phyloP scores from a whole-genome alignment of 2,888 invertebrate species.

The Tortricodes alternella region DNA sequence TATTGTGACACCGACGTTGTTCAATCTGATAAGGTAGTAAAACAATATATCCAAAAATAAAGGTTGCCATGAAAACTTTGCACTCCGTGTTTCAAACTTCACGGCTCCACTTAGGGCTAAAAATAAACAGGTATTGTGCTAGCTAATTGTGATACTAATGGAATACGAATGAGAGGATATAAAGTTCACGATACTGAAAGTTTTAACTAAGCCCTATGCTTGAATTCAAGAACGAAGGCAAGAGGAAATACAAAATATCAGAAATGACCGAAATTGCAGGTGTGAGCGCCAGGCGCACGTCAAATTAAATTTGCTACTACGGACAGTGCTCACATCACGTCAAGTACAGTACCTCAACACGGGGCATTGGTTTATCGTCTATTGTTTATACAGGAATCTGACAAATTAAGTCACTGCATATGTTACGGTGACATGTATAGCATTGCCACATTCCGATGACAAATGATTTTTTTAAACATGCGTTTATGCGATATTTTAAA shows the following conservation, averaged over 20 bases:
- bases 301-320: too few species aligned
- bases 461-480: too few species aligned
- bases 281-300: too few species aligned
- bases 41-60: conserved; percentile 5
- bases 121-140: conserved; percentile 17
- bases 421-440: conserved; percentile 9
- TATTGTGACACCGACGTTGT: too few species aligned
- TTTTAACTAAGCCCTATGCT: too few species aligned
- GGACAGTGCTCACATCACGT: too few species aligned
- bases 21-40: too few species aligned
- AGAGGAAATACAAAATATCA: too few species aligned
- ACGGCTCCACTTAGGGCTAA: conserved; percentile 48
- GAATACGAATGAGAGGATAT: background rate
- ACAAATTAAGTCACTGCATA: conserved; percentile 16
- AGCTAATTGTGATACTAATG: conserved; percentile 11
- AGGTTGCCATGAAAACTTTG: conserved; percentile 1
- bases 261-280: too few species aligned
- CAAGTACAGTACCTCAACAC: conserved; percentile 20
- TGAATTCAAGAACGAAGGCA: too few species aligned
- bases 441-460: conserved; percentile 22
- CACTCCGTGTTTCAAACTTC: conserved; percentile 53
- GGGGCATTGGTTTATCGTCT: conserved; percentile 24
- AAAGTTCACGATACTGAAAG: background rate
- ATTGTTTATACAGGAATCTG: conserved; percentile 25
- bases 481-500: too few species aligned